phyloP scores from a whole-genome alignment of 2,888 invertebrate species.

The Eurytoma californica region DNA sequence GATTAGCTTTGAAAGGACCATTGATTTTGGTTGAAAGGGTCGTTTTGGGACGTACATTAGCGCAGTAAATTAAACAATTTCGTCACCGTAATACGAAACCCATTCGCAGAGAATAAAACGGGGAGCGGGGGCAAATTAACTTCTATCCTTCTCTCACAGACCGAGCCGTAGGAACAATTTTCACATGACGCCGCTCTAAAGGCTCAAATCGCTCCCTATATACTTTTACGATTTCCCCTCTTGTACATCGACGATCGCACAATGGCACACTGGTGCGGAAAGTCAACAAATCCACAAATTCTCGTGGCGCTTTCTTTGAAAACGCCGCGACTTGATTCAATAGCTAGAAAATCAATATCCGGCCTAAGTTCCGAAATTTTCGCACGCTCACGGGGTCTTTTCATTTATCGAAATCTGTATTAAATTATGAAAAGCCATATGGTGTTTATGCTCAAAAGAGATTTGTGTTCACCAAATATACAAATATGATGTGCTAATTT shows the following conservation, averaged over 20 bases:
- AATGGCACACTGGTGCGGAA: conserved; percentile 2
- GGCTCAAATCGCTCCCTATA: neutral
- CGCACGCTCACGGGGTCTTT: conserved; percentile 24
- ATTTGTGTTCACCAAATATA: neutral
- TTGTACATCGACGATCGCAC: neutral
- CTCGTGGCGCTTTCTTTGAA: conserved; percentile 36
- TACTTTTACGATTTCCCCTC: conserved; percentile 40
- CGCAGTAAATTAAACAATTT: conserved; percentile 9
- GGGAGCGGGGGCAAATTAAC: conserved; percentile 27
- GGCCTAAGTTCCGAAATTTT: conserved; percentile 31
- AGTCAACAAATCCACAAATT: conserved; percentile 44
- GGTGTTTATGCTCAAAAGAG: neutral
- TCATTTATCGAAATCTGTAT: conserved; percentile 12
- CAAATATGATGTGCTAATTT: too few relatives aligned
- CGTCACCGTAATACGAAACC: conserved; percentile 13
- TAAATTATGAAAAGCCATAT: conserved; percentile 4
- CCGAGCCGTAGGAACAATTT: conserved; percentile 14
- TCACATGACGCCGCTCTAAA: conserved; percentile 13
- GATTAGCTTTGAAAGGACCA: neutral
- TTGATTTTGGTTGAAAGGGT: too few relatives aligned
- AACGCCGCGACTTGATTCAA: conserved; percentile 8
- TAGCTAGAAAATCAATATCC: conserved; percentile 36
- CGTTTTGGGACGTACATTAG: too few relatives aligned
- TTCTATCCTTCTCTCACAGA: neutral
- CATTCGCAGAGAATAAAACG: conserved; percentile 2